Conservation (phyloP, 2,113 vertebrate genomes). For the Tamias sibiricus region DNA sequence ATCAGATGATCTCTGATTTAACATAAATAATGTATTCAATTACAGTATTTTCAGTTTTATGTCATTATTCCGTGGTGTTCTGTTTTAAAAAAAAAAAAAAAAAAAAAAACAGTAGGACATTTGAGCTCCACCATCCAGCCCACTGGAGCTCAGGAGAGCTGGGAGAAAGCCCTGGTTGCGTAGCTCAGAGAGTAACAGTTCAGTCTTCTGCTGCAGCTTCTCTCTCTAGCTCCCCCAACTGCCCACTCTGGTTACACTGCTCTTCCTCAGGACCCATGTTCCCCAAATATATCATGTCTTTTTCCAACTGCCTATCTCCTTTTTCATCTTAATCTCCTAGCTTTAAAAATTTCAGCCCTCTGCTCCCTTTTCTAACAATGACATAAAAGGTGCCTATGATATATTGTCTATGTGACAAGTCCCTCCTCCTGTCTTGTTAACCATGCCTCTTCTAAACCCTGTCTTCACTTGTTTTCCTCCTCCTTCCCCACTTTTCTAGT, state of each 20-base stretch:
- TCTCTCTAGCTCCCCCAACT: neutral
- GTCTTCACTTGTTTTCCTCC: neutral
- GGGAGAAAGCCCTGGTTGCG: neutral
- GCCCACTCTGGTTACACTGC: neutral
- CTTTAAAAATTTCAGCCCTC: slow-evolving; percentile 16
- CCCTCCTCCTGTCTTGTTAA: neutral
- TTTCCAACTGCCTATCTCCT: neutral
- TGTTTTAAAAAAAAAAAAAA: neutral
- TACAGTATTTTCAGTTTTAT: slow-evolving; percentile 32
- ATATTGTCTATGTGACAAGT: neutral
- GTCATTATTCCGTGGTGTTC: neutral
- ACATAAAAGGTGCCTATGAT: neutral
- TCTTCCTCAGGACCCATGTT: neutral
- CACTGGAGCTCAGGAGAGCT: neutral
- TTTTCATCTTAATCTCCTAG: slow-evolving; percentile 22
- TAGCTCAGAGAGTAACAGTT: neutral
- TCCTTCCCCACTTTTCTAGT: neutral
- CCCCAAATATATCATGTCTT: neutral
- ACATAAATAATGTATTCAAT: neutral
- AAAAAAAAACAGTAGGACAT: neutral
- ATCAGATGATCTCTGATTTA: slow-evolving; percentile 28
- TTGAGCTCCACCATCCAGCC: neutral
- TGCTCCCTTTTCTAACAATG: neutral
- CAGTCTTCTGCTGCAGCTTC: neutral
- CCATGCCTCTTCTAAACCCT: neutral